Conservation (phyloP, 2,113 vertebrate species). For the Malaclemys terrapin region DNA sequence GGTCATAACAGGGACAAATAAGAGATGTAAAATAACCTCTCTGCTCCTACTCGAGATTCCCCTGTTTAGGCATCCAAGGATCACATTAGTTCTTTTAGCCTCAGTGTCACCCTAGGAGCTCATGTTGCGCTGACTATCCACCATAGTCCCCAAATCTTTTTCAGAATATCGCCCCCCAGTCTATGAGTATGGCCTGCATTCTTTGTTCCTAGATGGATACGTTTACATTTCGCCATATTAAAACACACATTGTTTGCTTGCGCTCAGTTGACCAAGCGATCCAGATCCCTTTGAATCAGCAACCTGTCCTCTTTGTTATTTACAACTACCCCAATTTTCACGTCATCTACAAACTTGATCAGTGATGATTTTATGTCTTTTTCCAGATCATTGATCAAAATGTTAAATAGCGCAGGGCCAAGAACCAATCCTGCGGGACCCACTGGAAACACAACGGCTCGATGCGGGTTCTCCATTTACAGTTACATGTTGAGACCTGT, state of each 20-base stretch:
- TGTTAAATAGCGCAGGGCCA: too few relatives aligned
- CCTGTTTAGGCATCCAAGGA: too few relatives aligned
- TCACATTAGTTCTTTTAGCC: neutral
- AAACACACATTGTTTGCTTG: neutral
- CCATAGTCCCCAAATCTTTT: neutral
- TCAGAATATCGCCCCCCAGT: neutral
- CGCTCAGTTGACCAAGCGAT: neutral
- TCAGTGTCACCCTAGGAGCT: neutral
- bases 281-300: neutral
- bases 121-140: neutral
- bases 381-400: too few relatives aligned
- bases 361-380: too few relatives aligned
- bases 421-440: too few relatives aligned
- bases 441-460: too few relatives aligned
- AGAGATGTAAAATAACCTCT: neutral
- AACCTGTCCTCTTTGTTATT: too few relatives aligned
- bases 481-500: neutral
- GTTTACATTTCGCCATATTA: neutral
- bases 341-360: too few relatives aligned
- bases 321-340: too few relatives aligned
- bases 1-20: neutral
- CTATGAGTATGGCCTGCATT: neutral
- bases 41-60: neutral
- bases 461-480: neutral
- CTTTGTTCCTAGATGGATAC: neutral